A percentile compares a stretch with the other conserved stretches of the same genome.
Evolutionary conservation across 2,797 vertebrate species (phyloP).

Genomic region (Cephalopachus bancanus): DNA sequence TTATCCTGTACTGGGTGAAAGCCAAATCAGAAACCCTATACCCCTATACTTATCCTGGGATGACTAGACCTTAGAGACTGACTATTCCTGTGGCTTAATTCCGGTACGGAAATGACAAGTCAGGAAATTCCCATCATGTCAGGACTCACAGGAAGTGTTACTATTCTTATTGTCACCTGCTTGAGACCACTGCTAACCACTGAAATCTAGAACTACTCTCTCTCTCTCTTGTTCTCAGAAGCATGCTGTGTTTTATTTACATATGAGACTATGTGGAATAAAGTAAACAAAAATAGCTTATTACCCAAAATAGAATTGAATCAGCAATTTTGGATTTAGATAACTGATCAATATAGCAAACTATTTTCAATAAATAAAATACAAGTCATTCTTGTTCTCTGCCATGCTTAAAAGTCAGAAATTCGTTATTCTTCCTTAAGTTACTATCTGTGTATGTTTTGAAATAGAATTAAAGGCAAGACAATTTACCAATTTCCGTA

Average conservation of each 20-base stretch:
- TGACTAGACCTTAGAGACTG: background rate
- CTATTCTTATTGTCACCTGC: slow-evolving; percentile 68
- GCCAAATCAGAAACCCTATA: background rate
- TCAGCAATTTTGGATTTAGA: background rate
- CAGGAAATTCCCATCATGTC: slow-evolving; percentile 66
- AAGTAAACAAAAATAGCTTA: slow-evolving; percentile 6
- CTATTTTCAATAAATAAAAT: slow-evolving; percentile 32
- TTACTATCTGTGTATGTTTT: slow-evolving; percentile 32
- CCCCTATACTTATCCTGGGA: background rate
- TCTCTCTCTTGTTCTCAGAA: background rate
- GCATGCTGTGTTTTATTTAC: background rate
- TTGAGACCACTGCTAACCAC: background rate
- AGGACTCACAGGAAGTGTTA: slow-evolving; percentile 17
- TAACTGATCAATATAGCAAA: background rate
- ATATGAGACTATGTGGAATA: background rate
- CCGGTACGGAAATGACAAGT: background rate
- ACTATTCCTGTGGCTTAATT: slow-evolving; percentile 49
- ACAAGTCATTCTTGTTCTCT: background rate
- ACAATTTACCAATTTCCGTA: background rate
- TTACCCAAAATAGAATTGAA: background rate
- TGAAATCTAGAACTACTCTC: background rate
- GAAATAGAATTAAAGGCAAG: background rate
- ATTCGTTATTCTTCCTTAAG: background rate
- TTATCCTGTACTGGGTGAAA: background rate
- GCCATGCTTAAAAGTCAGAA: background rate